Conservation (phyloP, 2,113 vertebrate species). For the Apodemus speciosus region DNA sequence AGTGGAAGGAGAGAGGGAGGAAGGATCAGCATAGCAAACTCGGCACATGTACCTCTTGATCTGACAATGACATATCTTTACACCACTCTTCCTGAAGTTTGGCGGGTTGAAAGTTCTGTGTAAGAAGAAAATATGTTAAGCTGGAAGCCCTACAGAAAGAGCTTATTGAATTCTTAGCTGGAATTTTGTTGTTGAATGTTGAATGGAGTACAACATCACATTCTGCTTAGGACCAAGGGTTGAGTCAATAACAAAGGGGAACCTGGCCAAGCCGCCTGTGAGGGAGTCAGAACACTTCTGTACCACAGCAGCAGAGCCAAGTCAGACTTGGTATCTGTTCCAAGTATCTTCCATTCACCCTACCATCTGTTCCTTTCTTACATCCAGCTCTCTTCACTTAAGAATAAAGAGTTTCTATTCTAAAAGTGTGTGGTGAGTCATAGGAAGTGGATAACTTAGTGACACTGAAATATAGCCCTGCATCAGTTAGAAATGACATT, state of each 20-base stretch:
- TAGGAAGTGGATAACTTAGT: neutral
- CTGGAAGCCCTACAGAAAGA: neutral
- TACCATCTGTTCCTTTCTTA: conserved; percentile 62
- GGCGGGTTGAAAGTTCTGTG: neutral
- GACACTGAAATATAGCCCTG: neutral
- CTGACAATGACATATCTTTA: neutral
- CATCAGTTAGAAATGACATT: neutral
- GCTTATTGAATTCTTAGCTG: neutral
- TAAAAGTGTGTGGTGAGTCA: neutral
- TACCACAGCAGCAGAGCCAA: conserved; percentile 48
- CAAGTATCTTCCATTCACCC: conserved; percentile 43
- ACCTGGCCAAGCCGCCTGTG: neutral
- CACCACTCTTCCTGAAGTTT: neutral
- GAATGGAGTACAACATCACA: neutral
- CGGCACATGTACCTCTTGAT: neutral
- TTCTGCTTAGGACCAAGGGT: neutral
- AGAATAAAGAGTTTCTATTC: conserved; percentile 43
- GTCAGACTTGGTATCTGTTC: neutral
- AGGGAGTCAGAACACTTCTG: conserved; percentile 30
- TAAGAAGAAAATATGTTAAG: neutral
- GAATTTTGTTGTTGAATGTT: neutral
- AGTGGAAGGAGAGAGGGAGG: neutral
- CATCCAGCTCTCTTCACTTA: neutral
- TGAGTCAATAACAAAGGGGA: neutral
- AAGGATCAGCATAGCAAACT: no score